Conservation (phyloP, 2,113 vertebrate species). For the Myotis yumanensis region DNA sequence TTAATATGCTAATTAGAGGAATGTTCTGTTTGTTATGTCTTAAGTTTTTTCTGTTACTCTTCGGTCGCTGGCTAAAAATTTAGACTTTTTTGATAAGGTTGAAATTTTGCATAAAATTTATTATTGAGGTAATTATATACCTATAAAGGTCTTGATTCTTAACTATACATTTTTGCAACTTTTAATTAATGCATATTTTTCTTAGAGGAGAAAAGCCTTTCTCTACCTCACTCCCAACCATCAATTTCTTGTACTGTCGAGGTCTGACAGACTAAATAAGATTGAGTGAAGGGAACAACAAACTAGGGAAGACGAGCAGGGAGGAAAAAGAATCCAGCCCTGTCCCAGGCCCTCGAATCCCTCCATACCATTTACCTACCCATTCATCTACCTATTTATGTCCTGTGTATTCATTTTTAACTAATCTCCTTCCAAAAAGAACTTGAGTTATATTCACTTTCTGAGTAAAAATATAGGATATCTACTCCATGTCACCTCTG, state of each 20-base stretch:
- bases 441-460: not conserved
- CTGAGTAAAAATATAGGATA: not conserved
- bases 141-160: not conserved
- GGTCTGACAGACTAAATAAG: not conserved
- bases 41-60: slow-evolving; percentile 13
- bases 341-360: not conserved
- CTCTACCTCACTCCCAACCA: not conserved
- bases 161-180: not conserved
- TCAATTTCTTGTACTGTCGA: not conserved
- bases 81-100: slow-evolving; percentile 17
- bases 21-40: not conserved
- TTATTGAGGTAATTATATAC: not conserved
- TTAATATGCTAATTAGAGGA: not conserved
- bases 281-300: not conserved
- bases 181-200: not conserved
- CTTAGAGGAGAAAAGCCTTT: not conserved
- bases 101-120: slow-evolving; percentile 12
- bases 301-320: not conserved
- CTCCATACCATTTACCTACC: not conserved
- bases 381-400: not conserved
- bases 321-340: not conserved
- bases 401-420: slow-evolving; percentile 8
- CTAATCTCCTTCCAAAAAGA: not conserved
- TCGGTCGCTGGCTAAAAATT: not conserved
- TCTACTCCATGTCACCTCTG: not conserved